phyloP scores from a whole-genome alignment of 2,113 vertebrate species.

The Eptesicus fuscus region DNA sequence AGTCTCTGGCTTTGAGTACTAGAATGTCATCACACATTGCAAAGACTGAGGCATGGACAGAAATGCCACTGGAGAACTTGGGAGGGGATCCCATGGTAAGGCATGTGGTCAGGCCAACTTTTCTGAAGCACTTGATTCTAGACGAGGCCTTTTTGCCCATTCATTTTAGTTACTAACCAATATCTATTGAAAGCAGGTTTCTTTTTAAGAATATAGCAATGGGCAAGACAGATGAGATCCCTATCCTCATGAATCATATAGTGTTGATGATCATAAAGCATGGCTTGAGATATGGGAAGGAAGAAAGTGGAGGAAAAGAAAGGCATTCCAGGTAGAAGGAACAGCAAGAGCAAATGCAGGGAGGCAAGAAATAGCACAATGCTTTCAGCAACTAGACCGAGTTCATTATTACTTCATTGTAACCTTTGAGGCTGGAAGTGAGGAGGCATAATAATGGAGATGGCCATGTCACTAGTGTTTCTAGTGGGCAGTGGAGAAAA shows the following conservation, averaged over 20 bases:
- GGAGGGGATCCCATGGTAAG: not conserved
- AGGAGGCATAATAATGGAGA: not conserved
- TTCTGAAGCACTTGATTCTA: not conserved
- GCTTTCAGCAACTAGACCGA: not conserved
- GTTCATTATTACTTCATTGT: too few relatives aligned
- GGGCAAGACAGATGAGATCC: not conserved
- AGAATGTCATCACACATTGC: not conserved
- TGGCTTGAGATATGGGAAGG: not conserved
- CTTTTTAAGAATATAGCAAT: not conserved
- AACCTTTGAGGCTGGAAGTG: not conserved
- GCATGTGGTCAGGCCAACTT: not conserved
- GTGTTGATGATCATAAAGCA: not conserved
- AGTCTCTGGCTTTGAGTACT: not conserved
- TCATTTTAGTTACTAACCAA: not conserved
- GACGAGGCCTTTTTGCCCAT: not conserved
- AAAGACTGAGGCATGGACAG: not conserved
- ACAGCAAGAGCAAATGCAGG: too few relatives aligned
- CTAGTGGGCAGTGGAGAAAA: not conserved
- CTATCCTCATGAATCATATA: not conserved
- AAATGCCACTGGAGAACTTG: too few relatives aligned
- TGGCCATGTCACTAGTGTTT: too few relatives aligned
- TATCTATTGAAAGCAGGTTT: not conserved
- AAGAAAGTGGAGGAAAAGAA: not conserved
- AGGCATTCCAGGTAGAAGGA: not conserved
- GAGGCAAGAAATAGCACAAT: not conserved